These are phyloP conservation scores for Cheirogaleus major DNA, from an alignment of 2,797 vertebrate species.

Conservation along the genomic window DNA sequence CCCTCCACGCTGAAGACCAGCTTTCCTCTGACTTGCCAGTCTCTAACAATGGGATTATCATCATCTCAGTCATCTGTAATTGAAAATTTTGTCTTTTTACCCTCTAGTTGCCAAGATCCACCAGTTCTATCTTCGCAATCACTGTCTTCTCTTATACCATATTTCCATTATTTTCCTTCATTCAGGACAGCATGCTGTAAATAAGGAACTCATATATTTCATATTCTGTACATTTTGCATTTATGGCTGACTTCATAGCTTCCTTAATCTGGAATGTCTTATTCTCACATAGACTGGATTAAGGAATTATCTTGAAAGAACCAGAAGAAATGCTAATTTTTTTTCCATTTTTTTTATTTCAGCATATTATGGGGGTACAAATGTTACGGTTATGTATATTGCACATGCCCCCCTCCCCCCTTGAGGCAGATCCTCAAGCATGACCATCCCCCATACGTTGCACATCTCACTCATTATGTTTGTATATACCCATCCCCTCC, in stretches of 20 bases:
- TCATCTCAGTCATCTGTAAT: background rate
- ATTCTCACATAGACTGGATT: background rate
- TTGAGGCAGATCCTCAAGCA: too few relatives aligned
- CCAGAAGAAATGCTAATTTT: background rate
- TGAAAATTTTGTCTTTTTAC: background rate
- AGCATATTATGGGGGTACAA: too few relatives aligned
- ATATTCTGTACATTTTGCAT: background rate
- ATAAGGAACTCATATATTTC: background rate
- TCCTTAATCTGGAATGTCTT: background rate
- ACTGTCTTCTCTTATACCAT: background rate
- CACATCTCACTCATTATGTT: too few relatives aligned
- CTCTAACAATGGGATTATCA: background rate
- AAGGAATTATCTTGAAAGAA: background rate
- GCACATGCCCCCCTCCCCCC: too few relatives aligned
- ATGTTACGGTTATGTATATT: too few relatives aligned
- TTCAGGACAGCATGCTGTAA: background rate
- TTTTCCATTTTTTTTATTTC: too few relatives aligned
- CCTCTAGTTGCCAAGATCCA: background rate
- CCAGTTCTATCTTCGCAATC: background rate
- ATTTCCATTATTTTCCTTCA: background rate
- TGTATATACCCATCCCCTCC: too few relatives aligned
- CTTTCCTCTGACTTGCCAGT: background rate
- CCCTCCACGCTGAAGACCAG: background rate
- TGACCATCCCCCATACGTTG: too few relatives aligned
- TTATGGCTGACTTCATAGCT: background rate